Conservation (phyloP, 2,113 vertebrate genomes). For the Perca schrenkii region DNA sequence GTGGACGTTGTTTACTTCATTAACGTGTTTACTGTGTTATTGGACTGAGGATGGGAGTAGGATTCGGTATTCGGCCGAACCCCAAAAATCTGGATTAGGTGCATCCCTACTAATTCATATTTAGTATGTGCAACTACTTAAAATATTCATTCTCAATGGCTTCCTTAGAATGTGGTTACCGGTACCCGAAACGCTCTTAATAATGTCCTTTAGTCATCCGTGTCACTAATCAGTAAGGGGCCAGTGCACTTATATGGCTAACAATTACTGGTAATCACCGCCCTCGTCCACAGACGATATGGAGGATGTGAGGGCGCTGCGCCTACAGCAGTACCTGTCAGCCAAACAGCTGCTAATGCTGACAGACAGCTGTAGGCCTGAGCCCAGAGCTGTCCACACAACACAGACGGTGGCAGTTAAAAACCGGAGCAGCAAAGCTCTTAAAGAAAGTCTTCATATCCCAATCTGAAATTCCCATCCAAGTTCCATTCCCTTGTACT, state of each 20-base stretch:
- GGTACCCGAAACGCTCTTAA: background rate
- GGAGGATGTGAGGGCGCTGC: background rate
- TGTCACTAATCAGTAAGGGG: background rate
- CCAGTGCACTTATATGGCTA: background rate
- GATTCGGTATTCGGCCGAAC: no score
- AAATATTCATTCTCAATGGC: background rate
- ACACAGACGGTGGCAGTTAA: constrained; percentile 14
- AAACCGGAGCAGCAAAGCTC: constrained; percentile 18
- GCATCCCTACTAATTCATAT: background rate
- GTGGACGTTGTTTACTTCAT: no score
- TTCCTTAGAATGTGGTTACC: background rate
- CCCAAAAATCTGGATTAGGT: no score
- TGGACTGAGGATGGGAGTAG: no score
- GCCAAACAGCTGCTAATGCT: constrained; percentile 39
- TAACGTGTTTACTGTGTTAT: no score
- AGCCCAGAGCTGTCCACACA: constrained; percentile 30
- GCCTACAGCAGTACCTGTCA: constrained; percentile 40
- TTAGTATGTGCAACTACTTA: background rate
- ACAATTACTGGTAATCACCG: background rate
- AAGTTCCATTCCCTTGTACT: background rate
- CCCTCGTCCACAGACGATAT: background rate
- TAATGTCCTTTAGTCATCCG: background rate
- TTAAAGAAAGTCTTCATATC: constrained; percentile 14
- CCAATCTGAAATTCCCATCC: constrained; percentile 24
- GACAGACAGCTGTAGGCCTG: constrained; percentile 43